phyloP scores from a whole-genome alignment of 1,140 invertebrate species.

The Trachymyrmex cornetzi region DNA sequence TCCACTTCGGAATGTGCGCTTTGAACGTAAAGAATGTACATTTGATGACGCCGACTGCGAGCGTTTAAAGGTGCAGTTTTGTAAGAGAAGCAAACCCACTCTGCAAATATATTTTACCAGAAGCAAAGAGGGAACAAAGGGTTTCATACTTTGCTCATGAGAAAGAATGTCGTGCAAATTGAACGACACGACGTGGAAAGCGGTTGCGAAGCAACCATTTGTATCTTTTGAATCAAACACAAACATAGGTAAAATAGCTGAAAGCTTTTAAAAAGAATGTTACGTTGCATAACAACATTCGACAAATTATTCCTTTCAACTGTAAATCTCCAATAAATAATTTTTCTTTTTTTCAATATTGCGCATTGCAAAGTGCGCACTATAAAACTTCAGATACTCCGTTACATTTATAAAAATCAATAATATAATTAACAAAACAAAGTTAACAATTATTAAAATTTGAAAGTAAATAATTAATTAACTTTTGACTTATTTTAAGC shows the following conservation, averaged over 20 bases:
- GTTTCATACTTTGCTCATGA: conserved; percentile 3
- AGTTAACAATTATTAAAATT: conserved; percentile 21
- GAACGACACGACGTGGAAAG: conserved; percentile 9
- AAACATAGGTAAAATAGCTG: not conserved
- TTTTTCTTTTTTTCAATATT: not conserved
- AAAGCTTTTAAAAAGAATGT: conserved; percentile 28
- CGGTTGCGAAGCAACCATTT: conserved; percentile 32
- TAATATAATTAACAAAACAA: not conserved
- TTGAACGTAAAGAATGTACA: conserved; percentile 41
- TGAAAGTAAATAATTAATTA: conserved; percentile 3
- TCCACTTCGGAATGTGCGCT: conserved; percentile 20
- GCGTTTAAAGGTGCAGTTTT: conserved; percentile 35
- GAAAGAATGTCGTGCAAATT: conserved; percentile 49
- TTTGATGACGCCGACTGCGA: conserved; percentile 19
- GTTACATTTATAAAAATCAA: not conserved
- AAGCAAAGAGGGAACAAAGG: conserved; percentile 25
- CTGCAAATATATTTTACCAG: conserved; percentile 26
- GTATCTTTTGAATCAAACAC: conserved; percentile 7
- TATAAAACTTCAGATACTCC: not conserved
- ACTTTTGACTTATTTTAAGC: not conserved
- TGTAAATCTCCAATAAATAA: not conserved
- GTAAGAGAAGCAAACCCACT: conserved; percentile 8
- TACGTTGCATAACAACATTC: not conserved
- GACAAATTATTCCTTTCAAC: conserved; percentile 33
- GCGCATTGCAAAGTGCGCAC: not conserved